A percentile compares a stretch with the other conserved stretches of the same genome.
Evolutionary conservation across 2,113 vertebrate species (phyloP).

Genomic region (Phyllopteryx taeniolatus): DNA sequence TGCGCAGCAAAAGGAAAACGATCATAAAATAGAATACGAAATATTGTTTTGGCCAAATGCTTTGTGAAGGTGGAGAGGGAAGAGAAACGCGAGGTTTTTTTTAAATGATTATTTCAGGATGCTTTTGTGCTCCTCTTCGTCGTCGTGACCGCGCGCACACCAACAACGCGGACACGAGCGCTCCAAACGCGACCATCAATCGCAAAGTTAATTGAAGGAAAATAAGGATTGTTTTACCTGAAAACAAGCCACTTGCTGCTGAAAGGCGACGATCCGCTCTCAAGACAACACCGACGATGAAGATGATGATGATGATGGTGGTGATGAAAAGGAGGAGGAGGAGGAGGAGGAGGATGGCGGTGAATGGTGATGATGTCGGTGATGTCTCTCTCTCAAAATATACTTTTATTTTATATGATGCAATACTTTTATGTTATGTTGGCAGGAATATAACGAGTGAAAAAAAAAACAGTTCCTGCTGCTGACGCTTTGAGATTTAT

Average conservation of each 20-base stretch:
- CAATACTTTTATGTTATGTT: no score
- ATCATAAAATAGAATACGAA: no score
- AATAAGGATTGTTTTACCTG: constrained; percentile 54
- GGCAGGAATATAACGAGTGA: no score
- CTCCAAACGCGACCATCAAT: neutral
- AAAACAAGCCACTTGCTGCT: constrained; percentile 48
- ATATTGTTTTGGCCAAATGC: neutral
- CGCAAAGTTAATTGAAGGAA: neutral
- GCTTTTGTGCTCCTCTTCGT: neutral
- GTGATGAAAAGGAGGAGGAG: neutral
- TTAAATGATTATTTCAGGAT: no score
- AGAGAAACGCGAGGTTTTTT: neutral
- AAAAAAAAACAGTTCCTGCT: neutral
- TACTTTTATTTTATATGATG: no score
- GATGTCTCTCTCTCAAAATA: neutral
- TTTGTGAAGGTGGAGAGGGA: neutral
- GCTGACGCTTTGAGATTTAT: no score
- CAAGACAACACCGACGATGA: constrained; percentile 3
- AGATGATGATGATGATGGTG: neutral
- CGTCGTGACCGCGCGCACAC: neutral
- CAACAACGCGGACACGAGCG: neutral
- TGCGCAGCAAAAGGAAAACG: constrained; percentile 45
- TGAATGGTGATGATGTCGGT: neutral
- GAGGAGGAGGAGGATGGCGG: neutral
- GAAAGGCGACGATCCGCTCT: neutral